A percentile compares a stretch with the other conserved stretches of the same genome.
These are phyloP conservation scores for Neopelma chrysocephalum DNA, from an alignment of 2,797 vertebrate genomes.

Conservation along the genomic window DNA sequence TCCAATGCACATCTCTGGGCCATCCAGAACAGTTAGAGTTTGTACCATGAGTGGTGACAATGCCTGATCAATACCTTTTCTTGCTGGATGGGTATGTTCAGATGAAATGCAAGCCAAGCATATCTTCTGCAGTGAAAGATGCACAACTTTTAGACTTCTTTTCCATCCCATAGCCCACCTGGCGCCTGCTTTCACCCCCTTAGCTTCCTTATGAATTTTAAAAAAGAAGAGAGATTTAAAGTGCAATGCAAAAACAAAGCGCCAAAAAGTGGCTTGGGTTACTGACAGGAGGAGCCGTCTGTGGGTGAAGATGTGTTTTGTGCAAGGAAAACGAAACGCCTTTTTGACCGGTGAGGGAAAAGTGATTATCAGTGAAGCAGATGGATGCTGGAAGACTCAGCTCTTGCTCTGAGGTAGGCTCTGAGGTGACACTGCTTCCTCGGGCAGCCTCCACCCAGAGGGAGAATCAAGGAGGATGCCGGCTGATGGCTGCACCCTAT, in stretches of 20 bases:
- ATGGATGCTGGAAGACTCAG: background rate
- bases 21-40: background rate
- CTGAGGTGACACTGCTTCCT: background rate
- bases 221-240: background rate
- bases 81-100: background rate
- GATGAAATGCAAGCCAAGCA: background rate
- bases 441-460: background rate
- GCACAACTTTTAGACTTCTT: background rate
- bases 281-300: background rate
- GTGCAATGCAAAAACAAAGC: background rate
- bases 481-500: background rate
- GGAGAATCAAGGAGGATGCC: background rate
- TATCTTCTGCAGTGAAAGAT: fast-evolving
- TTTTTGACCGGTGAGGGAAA: background rate
- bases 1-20: background rate
- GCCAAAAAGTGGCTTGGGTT: background rate
- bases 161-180: background rate
- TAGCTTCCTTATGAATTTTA: background rate
- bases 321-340: background rate
- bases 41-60: background rate
- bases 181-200: background rate
- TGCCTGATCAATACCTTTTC: background rate
- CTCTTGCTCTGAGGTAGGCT: background rate
- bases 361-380: background rate
- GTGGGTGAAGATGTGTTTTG: background rate